Evolutionary conservation across 2,888 invertebrate species (phyloP).

Genomic region (Cephus pulcher): DNA sequence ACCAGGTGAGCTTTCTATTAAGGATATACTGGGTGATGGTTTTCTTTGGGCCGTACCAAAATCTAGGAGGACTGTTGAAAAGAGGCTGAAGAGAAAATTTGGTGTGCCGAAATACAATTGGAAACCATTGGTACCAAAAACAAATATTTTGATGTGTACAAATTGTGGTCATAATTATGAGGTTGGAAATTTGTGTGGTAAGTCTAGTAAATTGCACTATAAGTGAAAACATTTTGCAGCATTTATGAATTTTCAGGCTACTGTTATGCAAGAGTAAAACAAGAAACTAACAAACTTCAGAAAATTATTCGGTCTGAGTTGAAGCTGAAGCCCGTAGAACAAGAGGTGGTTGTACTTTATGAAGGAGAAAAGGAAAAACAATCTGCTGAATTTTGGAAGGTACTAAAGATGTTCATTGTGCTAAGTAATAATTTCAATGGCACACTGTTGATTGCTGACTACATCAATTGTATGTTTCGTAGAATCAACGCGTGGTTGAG

Average conservation of each 20-base stretch:
- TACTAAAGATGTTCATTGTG: conserved; percentile 28
- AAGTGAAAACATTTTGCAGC: too few species aligned
- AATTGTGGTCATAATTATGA: conserved; percentile 89
- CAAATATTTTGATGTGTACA: conserved; percentile 79
- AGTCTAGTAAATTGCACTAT: conserved; percentile 36
- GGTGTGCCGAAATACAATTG: conserved; percentile 75
- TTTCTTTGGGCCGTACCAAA: conserved; percentile 88
- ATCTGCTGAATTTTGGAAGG: conserved; percentile 65
- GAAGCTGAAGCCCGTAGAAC: conserved; percentile 79
- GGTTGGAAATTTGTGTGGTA: conserved; percentile 84
- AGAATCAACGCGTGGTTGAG: conserved; percentile 84
- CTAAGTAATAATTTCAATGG: neutral
- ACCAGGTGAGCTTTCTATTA: conserved; percentile 69
- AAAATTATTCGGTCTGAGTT: conserved; percentile 78
- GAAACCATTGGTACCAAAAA: conserved; percentile 80
- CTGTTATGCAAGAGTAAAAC: conserved; percentile 85
- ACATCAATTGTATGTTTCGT: conserved; percentile 30
- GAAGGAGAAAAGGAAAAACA: conserved; percentile 79
- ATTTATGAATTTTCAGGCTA: conserved; percentile 72
- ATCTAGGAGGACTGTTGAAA: conserved; percentile 81
- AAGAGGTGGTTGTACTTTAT: conserved; percentile 88
- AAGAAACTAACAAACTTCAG: conserved; percentile 86
- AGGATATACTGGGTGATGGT: conserved; percentile 78
- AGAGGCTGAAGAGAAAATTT: conserved; percentile 78
- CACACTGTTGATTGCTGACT: neutral